Conservation (phyloP, 2,113 vertebrate species). For the Riparia riparia region DNA sequence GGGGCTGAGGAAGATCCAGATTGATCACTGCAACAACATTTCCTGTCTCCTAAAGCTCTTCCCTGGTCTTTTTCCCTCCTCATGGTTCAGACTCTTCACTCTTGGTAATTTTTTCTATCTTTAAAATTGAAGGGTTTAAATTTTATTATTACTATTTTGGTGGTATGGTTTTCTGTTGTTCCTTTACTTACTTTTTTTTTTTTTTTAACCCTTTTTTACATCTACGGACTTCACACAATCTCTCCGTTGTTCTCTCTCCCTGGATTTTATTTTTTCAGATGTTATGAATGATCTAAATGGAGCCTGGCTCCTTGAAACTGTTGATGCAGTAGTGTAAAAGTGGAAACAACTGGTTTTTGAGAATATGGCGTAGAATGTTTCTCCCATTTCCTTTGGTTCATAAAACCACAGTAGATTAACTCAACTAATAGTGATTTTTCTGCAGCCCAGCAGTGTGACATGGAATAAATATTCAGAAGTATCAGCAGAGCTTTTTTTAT, state of each 20-base stretch:
- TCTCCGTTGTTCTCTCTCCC: neutral
- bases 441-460: fast-evolving
- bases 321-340: neutral
- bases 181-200: no score
- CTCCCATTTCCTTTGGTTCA: neutral
- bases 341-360: neutral
- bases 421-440: neutral
- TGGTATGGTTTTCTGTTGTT: neutral
- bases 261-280: neutral
- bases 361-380: neutral
- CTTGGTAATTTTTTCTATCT: neutral
- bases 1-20: no score
- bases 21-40: neutral
- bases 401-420: neutral
- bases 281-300: neutral
- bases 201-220: no score
- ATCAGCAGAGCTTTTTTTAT: neutral
- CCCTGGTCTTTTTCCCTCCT: neutral
- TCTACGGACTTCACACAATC: fast-evolving
- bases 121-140: neutral
- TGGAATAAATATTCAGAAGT: neutral
- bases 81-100: neutral
- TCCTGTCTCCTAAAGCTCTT: neutral
- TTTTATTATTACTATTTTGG: no score
- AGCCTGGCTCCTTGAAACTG: neutral